phyloP scores from a whole-genome alignment of 2,113 vertebrate genomes.

The Gadus chalcogrammus region DNA sequence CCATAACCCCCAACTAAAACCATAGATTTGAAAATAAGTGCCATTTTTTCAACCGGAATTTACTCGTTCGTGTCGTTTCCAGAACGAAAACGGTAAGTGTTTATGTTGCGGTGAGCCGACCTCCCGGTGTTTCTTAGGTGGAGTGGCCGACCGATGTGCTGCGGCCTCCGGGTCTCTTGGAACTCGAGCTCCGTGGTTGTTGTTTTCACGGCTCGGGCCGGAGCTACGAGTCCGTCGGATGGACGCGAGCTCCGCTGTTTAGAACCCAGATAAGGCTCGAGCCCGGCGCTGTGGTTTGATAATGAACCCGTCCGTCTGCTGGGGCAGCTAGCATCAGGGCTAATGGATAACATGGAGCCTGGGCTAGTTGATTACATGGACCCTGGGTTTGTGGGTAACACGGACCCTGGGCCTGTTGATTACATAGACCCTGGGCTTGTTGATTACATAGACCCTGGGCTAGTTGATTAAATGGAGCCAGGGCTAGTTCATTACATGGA shows the following conservation, averaged over 20 bases:
- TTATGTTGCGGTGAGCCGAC: slow-evolving; percentile 12
- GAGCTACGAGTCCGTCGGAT: neutral
- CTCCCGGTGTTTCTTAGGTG: slow-evolving; percentile 40
- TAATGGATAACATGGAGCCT: neutral
- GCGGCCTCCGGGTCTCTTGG: slow-evolving; percentile 67
- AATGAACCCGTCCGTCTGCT: too few relatives aligned
- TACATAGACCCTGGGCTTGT: too few relatives aligned
- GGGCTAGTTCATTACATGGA: neutral
- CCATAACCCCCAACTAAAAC: slow-evolving; percentile 33
- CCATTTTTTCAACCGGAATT: slow-evolving; percentile 6
- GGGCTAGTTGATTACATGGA: too few relatives aligned
- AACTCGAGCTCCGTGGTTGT: slow-evolving; percentile 65
- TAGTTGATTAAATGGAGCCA: too few relatives aligned
- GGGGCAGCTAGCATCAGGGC: neutral
- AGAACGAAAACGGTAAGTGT: slow-evolving; percentile 63
- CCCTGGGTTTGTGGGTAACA: too few relatives aligned
- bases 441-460: neutral
- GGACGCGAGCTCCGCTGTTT: too few relatives aligned
- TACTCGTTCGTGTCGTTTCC: neutral
- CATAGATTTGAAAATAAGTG: neutral
- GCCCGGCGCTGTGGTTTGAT: too few relatives aligned
- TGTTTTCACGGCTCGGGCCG: slow-evolving; percentile 3
- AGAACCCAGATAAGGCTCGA: too few relatives aligned
- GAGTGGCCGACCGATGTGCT: slow-evolving; percentile 18
- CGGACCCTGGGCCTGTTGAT: too few relatives aligned